Percentiles rank a stretch among this genome's conserved stretches.
Conservation (phyloP, 2,797 vertebrate species). For the Thunnus albacares region DNA sequence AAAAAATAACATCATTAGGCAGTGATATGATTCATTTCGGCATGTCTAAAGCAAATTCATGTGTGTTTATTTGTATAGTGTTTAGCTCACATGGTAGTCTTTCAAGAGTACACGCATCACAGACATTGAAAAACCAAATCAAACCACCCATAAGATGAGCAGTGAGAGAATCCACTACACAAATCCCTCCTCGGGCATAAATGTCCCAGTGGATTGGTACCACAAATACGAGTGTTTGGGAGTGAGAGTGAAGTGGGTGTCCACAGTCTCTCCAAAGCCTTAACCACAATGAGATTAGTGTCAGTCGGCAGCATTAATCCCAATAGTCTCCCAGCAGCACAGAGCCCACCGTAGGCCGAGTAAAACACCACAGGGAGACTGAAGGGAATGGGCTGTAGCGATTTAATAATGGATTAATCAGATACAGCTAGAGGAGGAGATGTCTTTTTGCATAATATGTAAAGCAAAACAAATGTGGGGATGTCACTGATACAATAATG, state of each 20-base stretch:
- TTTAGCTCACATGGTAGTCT: background rate
- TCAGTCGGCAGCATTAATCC: constrained; percentile 86
- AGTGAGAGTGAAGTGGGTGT: constrained; percentile 80
- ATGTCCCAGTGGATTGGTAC: constrained; percentile 67
- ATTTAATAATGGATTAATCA: constrained; percentile 82
- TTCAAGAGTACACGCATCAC: constrained; percentile 20
- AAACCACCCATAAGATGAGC: constrained; percentile 51
- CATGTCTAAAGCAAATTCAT: background rate
- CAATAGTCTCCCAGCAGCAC: constrained; percentile 75
- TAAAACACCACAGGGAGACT: constrained; percentile 66
- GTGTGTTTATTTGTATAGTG: background rate
- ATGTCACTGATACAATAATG: constrained; percentile 43
- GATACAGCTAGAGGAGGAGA: constrained; percentile 53
- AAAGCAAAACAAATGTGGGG: constrained; percentile 53
- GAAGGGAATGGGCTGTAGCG: constrained; percentile 59
- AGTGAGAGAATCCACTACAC: constrained; percentile 53
- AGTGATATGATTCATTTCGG: background rate
- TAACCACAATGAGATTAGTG: constrained; percentile 87
- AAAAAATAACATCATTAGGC: background rate
- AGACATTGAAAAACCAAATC: constrained; percentile 46
- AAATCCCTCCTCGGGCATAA: constrained; percentile 60
- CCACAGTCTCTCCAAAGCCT: constrained; percentile 82
- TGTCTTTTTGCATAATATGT: constrained; percentile 52
- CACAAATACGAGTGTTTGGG: constrained; percentile 68
- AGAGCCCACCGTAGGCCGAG: constrained; percentile 73